Base-by-base conservation (phyloP, 1,140 invertebrate species). In the Phymorhynchus buccinoides region DNA sequence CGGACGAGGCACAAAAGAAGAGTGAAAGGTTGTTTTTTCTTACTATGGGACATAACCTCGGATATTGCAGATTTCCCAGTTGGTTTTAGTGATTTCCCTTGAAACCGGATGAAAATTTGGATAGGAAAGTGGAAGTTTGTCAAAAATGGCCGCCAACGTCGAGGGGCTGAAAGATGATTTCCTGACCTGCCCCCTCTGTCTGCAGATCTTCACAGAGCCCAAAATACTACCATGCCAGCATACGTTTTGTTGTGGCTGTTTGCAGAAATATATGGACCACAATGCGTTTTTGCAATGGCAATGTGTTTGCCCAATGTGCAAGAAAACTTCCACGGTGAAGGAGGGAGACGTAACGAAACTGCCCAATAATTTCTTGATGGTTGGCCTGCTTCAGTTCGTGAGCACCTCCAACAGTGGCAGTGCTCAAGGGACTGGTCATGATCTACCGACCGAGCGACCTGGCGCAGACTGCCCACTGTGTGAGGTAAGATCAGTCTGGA, bases 221-320 rank as follows among this genome's bases (percentile, higher is more conserved):
- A 62, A 85, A 56, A 68, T 86, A 52, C 80, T 88, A 32, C 42
- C 81, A 35, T 88, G 88, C 42, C 84, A 84, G 75, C 88, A 88
- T 44, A 87, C 88, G 18, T 88, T 85, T 75, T 88, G 88, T 78
- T 78, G 80, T 14, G 39, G 66, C 0, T 88, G 88, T 84, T 35
- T 88, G 39, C 62, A 86, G 77, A 41, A 73, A 41, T 84, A 84
- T 30, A 35, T 87, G 12, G 62, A 35, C 16, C 32, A 75, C 77
- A 44, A 87, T 42, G 44, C 44, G 2, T 85, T 56, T 7, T 4
- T 22, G 2, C 3, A 22, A 1, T 37, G n/a, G 27, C 18, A 83
- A 27, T 77, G 87, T 35, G 22, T 41, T 3, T 88, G 87, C 42
- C 87, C 87, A 12, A 27, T 83, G 7, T 87, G 87, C 75, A 71